Evolutionary conservation across 2,113 vertebrate genomes (phyloP), one percentile per base, ranked within the genome.

Genomic region (Leuciscus idus): DNA sequence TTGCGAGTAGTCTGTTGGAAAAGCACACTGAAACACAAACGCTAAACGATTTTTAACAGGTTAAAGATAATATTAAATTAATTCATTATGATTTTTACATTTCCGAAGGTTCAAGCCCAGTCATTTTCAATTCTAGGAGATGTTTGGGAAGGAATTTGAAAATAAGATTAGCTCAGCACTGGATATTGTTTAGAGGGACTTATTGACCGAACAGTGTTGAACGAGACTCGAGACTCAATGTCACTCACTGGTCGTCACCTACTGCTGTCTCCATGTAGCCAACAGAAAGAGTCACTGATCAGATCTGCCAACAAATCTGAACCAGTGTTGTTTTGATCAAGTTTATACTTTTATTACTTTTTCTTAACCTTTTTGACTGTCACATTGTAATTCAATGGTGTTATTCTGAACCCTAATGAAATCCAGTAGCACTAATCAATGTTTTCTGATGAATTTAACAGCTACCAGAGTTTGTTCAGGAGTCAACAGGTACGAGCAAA

Each of bases 401-500:
- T 8, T 43, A 9, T 43, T 2, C 39, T 43, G 7, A 43, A 0
- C 9, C 39, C 7, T 43, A 2, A 43, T 8, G 0, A 43, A 43
- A 8, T 43, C 39, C 39, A 43, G 39, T 43, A 2, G 1, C 74
- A 33, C 48, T 77, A 55, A 77, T 55, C 26, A 52, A 55, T 77
- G 48, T 21, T 30, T 55, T 77, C 48, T 77, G 23, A 74, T 52
- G 7, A 9, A 10, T 77, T 77, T 55, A 77, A 52, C 74, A 77
- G 74, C 48, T 55, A 77, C 48, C 46, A 33, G 48, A 30, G 48
- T 55, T 30, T 77, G 74, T 77, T 50, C 46, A 77, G 74, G 48
- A 77, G 74, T 77, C 15, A 55, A 21, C 74, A 77, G 74, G 74
- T 77, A 55, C 2, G 1, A 55, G 48, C 48, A 52, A 30, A 19